Evolutionary conservation across 92 coral and sea anemone genomes (phyloP), one percentile per base, ranked within the genome.

Genomic region (Paragorgia papillata): DNA sequence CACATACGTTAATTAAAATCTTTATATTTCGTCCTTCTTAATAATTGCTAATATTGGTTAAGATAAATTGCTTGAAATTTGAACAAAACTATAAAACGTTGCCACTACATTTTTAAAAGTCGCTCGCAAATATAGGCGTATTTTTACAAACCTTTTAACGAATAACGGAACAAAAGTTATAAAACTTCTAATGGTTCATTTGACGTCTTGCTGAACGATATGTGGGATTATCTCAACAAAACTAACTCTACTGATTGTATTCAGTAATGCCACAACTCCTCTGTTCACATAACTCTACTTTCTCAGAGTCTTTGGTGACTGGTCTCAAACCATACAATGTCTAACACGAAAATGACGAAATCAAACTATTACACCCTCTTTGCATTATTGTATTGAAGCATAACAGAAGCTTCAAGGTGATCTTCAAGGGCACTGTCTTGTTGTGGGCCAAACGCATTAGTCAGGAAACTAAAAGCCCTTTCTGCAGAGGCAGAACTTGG

Each of bases 171-270:
- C 76, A 69, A 53, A 28, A 63, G 30, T 63, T 63, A 67, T 58
- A 67, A 59, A 37, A 41, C 74, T 41, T 67, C 61, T 3, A 22
- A 67, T 67, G 56, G 74, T 67, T 67, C 74, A 67, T 67, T 67
- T 37, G 49, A 41, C 32, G 74, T 67, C 74, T 67, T 67, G 74
- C 74, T 66, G 21, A 33, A 66, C 56, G 74, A 66, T 30, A 66
- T 33, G 74, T 66, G 74, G 74, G 33, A 34, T 66, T 66, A 43
- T 14, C 69, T 8, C 29, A 62, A 62, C 69, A 62, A 62, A 62
- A 62, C 69, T 51, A 51, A 40, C 74, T 66, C 74, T 40, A 66
- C 74, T 66, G 74, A 66, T 66, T 66, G 74, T 66, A 66, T 66
- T 66, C 55, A 66, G 74, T 66, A 43, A 66, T 39, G 30, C 55